Conservation (phyloP, 92 coral and sea anemone species). For the Phenganax marumi region DNA sequence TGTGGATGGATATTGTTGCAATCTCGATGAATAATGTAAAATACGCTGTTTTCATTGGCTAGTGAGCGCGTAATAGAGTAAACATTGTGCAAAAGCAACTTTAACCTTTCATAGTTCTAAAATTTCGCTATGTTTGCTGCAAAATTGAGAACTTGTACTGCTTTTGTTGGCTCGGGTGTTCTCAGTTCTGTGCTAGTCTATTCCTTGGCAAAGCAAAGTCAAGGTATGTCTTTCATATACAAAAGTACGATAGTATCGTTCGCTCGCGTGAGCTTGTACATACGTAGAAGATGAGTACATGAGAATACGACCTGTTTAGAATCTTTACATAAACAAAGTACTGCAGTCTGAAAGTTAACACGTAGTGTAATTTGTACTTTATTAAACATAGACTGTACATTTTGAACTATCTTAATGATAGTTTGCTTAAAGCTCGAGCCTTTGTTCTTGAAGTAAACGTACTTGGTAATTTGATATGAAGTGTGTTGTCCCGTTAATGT, state of each 20-base stretch:
- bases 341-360: too few species aligned
- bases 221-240: neutral
- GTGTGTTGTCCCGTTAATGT: too few species aligned
- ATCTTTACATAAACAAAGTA: too few species aligned
- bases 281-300: neutral
- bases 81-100: neutral
- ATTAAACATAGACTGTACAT: too few species aligned
- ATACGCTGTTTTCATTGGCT: conserved; percentile 3
- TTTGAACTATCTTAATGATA: too few species aligned
- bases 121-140: conserved; percentile 33
- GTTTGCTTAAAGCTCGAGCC: too few species aligned
- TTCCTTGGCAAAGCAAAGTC: conserved; percentile 20
- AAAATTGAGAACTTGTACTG: conserved; percentile 12
- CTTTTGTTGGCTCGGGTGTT: conserved; percentile 26
- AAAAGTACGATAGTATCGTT: neutral
- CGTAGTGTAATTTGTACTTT: too few species aligned
- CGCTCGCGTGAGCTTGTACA: neutral
- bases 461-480: too few species aligned
- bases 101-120: neutral
- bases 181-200: conserved; percentile 10
- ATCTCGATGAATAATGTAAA: neutral
- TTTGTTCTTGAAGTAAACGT: too few species aligned
- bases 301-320: neutral
- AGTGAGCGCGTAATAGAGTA: neutral
- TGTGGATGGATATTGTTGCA: neutral